Evolutionary conservation across 2,888 invertebrate genomes (phyloP), one percentile per base, ranked within the genome.

Genomic region (Fabriciana adippe): DNA sequence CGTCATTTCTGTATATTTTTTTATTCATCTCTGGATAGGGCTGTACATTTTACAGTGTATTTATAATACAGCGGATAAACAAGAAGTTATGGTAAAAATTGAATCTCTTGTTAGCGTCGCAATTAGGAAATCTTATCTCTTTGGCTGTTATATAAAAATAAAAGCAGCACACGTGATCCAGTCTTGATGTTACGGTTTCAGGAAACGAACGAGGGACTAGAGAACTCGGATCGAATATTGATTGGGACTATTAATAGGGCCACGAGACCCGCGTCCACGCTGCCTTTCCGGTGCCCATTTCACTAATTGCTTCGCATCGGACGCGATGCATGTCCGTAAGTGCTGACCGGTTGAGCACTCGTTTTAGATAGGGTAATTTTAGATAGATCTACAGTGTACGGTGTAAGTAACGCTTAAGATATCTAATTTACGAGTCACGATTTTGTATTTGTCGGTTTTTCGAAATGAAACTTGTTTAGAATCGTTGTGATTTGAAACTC

Each of bases 211-310:
- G 31, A 60, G 55, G 67, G 67, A 59, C 71, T 53, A 21, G 45
- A 67, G 64, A 48, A 54, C 83, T 83, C 85, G 83, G 82, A 80
- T 81, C 84, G 86, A 86, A 88, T 90, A 90, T 90, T 90, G 90
- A 90, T 90, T 87, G 84, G 70, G 50, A 67, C 87, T 89, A 88
- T 88, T 87, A 89, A 86, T 89, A 88, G 88, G 84, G 62, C 67
- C 63, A 63, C 55, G 66, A 59, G 45, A 79, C 35, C 77, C 68
- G 75, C 75, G 71, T 59, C 62, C 64, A 61, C 66, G 69, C 57
- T 62, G 69, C 70, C 72, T 69, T 72, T 72, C 75, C 86, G 84
- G 77, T 79, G 80, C 82, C 84, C 86, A 86, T 85, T 87, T 81
- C 82, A 81, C 88, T 89, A 89, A 88, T 88, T 88, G 86, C 86